Evolutionary conservation across 2,888 invertebrate species (phyloP).

Genomic region (Ichneumoninae sp.): DNA sequence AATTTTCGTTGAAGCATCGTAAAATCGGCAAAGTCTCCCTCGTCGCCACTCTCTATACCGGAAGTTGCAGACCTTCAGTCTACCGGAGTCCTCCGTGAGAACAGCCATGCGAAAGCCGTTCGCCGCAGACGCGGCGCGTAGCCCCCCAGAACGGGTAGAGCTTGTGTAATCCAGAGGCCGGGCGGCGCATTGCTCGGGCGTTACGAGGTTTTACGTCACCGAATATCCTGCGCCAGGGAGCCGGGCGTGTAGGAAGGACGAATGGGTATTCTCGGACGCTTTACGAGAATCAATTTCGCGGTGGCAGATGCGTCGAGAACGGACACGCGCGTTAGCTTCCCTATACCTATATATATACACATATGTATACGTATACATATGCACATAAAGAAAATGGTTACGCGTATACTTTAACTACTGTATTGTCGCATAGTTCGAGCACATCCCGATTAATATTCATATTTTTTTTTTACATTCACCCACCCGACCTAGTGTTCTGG

Average conservation of each 20-base stretch:
- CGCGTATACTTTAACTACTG: slow-evolving; percentile 2
- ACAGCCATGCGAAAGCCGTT: slow-evolving; percentile 14
- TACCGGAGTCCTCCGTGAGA: background rate
- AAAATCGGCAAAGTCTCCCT: background rate
- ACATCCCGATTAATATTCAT: slow-evolving; percentile 77
- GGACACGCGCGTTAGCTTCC: background rate
- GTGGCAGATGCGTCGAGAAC: slow-evolving; percentile 58
- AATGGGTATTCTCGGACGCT: slow-evolving; percentile 63
- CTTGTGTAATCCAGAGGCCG: background rate
- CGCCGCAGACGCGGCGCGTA: background rate
- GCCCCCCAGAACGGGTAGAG: background rate
- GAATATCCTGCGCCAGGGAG: slow-evolving; percentile 28
- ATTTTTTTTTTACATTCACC: slow-evolving; percentile 69
- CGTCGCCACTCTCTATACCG: background rate
- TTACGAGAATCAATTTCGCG: slow-evolving; percentile 72
- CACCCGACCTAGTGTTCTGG: background rate
- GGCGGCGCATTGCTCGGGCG: background rate
- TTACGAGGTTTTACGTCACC: slow-evolving; percentile 31
- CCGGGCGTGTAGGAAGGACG: slow-evolving; percentile 34
- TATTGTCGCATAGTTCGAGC: slow-evolving; percentile 20
- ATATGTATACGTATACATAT: background rate
- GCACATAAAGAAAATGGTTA: background rate
- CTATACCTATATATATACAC: background rate
- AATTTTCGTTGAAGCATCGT: background rate
- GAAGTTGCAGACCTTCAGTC: background rate